Evolutionary conservation across 1,140 invertebrate genomes (phyloP).

Genomic region (Portunus trituberculatus): DNA sequence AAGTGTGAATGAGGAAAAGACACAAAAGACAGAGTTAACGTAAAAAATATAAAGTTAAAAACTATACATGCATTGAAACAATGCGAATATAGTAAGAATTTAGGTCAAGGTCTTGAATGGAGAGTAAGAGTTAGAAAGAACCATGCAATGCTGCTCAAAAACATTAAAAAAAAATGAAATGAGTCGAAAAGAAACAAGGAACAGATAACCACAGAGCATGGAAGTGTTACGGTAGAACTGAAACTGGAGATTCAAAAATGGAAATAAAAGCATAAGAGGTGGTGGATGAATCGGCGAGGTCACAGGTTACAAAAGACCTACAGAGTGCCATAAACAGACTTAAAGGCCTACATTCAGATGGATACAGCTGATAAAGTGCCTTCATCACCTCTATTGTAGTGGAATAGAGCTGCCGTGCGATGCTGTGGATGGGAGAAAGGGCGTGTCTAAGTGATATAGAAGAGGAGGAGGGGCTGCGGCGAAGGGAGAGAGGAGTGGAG

Average conservation of each 20-base stretch:
- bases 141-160: too few species aligned
- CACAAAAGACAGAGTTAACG: neutral
- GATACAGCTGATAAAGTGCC: neutral
- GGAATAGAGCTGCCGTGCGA: neutral
- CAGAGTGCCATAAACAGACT: neutral
- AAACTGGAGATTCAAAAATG: too few species aligned
- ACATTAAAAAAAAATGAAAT: too few species aligned
- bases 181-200: too few species aligned
- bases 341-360: neutral
- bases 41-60: neutral
- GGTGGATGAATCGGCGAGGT: too few species aligned
- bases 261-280: too few species aligned
- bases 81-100: neutral
- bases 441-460: neutral
- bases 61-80: neutral
- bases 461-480: too few species aligned
- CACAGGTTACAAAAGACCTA: neutral
- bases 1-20: neutral
- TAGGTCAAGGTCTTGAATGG: neutral
- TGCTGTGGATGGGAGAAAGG: neutral
- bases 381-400: conserved; percentile 1
- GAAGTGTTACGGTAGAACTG: too few species aligned
- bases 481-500: neutral
- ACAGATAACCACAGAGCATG: too few species aligned
- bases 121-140: neutral